These are phyloP conservation scores for Cerastis leucographa DNA, from an alignment of 2,888 invertebrate genomes.

Conservation along the genomic window DNA sequence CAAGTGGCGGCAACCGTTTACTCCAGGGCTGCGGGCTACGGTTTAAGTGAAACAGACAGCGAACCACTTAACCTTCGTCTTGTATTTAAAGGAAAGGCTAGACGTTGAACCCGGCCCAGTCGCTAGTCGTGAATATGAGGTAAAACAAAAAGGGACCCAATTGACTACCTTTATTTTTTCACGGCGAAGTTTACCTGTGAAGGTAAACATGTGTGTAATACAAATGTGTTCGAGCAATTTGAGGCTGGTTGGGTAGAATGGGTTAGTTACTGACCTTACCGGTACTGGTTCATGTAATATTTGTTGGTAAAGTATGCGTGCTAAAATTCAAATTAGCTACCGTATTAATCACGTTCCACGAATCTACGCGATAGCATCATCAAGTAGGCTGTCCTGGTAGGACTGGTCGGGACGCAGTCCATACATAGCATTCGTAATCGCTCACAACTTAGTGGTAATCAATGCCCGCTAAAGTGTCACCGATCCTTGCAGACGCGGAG, in stretches of 20 bases:
- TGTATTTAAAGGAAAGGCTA: slow-evolving; percentile 84
- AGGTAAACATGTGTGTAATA: slow-evolving; percentile 39
- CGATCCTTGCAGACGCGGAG: slow-evolving; percentile 78
- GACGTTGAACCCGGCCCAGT: slow-evolving; percentile 78
- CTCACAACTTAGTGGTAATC: slow-evolving; percentile 66
- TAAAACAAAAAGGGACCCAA: slow-evolving; percentile 65
- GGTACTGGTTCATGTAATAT: slow-evolving; percentile 20
- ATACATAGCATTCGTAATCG: slow-evolving; percentile 65
- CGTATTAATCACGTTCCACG: slow-evolving; percentile 56
- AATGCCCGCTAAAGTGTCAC: slow-evolving; percentile 75
- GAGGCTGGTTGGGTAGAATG: slow-evolving; percentile 10
- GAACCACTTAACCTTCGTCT: slow-evolving; percentile 87
- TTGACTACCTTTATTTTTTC: slow-evolving; percentile 62
- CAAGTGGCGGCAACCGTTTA: slow-evolving; percentile 79
- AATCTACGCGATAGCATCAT: slow-evolving; percentile 51
- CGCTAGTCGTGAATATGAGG: slow-evolving; percentile 60
- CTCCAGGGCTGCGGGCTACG: slow-evolving; percentile 78
- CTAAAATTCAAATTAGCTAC: slow-evolving; percentile 48
- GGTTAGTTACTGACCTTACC: neutral
- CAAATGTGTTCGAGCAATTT: slow-evolving; percentile 41
- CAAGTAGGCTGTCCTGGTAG: slow-evolving; percentile 43
- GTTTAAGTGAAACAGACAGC: slow-evolving; percentile 88
- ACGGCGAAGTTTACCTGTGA: slow-evolving; percentile 45
- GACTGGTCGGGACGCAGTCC: slow-evolving; percentile 50
- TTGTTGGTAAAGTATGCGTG: neutral